A percentile compares a stretch with the other conserved stretches of the same genome.
These are phyloP conservation scores for Petrocephalus microphthalmus DNA, from an alignment of 2,113 vertebrate species.

Conservation along the genomic window DNA sequence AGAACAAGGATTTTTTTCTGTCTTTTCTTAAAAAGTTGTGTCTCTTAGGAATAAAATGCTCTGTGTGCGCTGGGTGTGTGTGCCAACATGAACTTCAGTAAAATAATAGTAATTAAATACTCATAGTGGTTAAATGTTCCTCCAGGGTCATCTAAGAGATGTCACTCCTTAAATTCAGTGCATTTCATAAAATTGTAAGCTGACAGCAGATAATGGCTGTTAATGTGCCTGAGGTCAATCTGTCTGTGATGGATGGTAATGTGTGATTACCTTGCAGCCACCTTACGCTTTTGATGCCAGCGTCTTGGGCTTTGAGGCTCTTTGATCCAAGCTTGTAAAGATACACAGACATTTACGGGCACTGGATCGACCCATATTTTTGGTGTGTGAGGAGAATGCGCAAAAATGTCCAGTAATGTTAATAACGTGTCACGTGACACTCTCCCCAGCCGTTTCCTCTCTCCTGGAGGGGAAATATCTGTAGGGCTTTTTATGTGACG, in stretches of 20 bases:
- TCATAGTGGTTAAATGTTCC: neutral
- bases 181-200: neutral
- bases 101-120: neutral
- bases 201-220: neutral
- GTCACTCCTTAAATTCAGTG: neutral
- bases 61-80: neutral
- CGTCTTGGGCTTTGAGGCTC: neutral
- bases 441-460: neutral
- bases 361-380: neutral
- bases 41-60: neutral
- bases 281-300: neutral
- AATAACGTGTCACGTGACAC: neutral
- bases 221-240: neutral
- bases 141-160: neutral
- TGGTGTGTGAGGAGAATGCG: neutral
- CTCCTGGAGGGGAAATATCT: neutral
- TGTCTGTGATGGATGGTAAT: neutral
- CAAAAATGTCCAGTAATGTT: neutral
- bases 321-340: neutral
- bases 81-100: neutral
- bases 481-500: neutral
- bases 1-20: neutral
- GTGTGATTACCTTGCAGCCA: neutral
- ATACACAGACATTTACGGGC: neutral
- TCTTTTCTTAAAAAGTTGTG: neutral